Evolutionary conservation across 2,797 vertebrate genomes (phyloP), one percentile per base, ranked within the genome.

Genomic region (Euthynnus affinis): DNA sequence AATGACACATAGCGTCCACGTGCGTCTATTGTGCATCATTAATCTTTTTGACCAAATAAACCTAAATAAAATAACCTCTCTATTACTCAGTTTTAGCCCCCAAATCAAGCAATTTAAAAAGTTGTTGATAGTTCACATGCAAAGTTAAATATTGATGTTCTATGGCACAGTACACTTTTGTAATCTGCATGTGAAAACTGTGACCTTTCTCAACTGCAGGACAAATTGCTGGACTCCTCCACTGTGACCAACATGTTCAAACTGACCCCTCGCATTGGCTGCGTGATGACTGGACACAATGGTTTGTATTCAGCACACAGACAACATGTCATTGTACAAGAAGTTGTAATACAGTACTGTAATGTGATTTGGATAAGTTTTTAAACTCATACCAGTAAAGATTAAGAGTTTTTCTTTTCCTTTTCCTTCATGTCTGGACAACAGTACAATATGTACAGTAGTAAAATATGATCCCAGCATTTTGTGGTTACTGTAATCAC

Each of bases 271-370:
- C 91, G 87, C n/a, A 96, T 96, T 5, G 96, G 96, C 65, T 96
- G 96, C n/a, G 93, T 94, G 69, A 96, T 96, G 96, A 96, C 96
- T 0, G 96, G 96, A 32, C 93, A 95, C 63, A 87, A 32, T 4
- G 95, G 95, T 96, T 25, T 3, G 90, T 77, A 15, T 57, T 59
- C n/a, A 49, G 13, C 61, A 48, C 37, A 66, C 27, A 42, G 14
- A 62, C 23, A 15, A 25, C 58, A 58, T 14, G 25, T 48, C 23
- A 37, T 6, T 8, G 22, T 56, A 10, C 9, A 37, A 55, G 27
- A 14, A 48, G 23, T 27, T 58, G 56, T 48, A 9, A 42, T 32
- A 53, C 34, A 42, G 40, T 42, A 42, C 40, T 42, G 4, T 14
- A 14, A 42, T 42, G 40, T 42, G 13, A 42, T 40, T 40, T 40